These are phyloP conservation scores for Nannospalax galili DNA, from an alignment of 2,113 vertebrate genomes.

Conservation along the genomic window DNA sequence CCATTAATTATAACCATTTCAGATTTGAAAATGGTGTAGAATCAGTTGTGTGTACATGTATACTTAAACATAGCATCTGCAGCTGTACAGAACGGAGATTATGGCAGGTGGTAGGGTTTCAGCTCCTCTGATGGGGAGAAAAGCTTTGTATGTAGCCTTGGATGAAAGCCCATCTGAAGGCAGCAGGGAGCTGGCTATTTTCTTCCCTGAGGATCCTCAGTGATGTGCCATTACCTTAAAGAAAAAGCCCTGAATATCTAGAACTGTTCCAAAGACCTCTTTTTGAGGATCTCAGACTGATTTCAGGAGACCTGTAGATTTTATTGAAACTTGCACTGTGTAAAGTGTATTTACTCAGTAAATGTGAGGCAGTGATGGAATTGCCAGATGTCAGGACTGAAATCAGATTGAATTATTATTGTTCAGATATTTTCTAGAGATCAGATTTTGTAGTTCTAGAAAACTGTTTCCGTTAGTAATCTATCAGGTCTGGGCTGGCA, in stretches of 20 bases:
- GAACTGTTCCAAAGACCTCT: background rate
- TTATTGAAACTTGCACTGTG: background rate
- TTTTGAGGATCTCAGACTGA: constrained; percentile 36
- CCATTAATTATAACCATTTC: background rate
- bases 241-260: background rate
- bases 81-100: background rate
- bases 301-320: background rate
- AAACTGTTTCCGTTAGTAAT: background rate
- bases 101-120: background rate
- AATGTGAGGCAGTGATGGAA: background rate
- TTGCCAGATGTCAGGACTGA: background rate
- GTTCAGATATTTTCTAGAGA: constrained; percentile 11
- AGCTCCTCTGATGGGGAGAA: background rate
- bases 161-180: background rate
- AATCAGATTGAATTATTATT: background rate
- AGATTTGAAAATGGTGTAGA: constrained; percentile 2
- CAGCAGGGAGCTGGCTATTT: background rate
- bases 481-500: background rate
- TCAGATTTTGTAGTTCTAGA: background rate
- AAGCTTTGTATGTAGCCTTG: background rate
- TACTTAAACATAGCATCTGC: background rate
- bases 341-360: background rate
- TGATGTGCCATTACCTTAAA: background rate
- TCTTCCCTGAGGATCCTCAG: background rate
- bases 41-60: background rate